phyloP scores from a whole-genome alignment of 2,888 invertebrate species.

The Caenorhabditis sp. region DNA sequence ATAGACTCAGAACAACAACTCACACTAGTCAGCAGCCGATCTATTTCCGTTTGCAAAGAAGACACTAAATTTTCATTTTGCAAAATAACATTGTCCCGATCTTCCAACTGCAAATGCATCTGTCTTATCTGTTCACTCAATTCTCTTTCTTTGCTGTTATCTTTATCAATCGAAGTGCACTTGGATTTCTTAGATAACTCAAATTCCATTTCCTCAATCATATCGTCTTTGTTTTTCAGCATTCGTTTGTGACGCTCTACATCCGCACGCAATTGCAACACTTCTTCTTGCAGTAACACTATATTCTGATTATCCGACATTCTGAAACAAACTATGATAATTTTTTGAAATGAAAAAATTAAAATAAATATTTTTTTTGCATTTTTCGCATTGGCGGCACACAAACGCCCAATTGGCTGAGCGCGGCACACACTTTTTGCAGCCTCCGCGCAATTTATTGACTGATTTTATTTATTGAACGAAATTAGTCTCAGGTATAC shows the following conservation, averaged over 20 bases:
- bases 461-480: too few species aligned
- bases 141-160: neutral
- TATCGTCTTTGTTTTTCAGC: slow-evolving; percentile 28
- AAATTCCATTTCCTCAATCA: slow-evolving; percentile 36
- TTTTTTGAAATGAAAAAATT: neutral
- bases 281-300: neutral
- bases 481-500: too few species aligned
- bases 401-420: neutral
- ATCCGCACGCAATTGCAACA: slow-evolving; percentile 6
- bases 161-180: slow-evolving; percentile 2
- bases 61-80: slow-evolving; percentile 2
- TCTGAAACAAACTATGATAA: neutral
- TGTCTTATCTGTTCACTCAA: neutral
- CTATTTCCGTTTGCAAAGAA: slow-evolving; percentile 12
- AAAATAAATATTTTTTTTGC: neutral
- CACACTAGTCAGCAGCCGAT: slow-evolving; percentile 17
- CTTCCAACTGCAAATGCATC: neutral
- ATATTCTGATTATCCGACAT: neutral
- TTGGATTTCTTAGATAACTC: slow-evolving; percentile 20
- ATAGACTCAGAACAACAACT: neutral
- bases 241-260: slow-evolving; percentile 14
- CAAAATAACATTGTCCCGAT: neutral
- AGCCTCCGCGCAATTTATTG: neutral
- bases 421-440: neutral
- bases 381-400: neutral